Evolutionary conservation across 2,113 vertebrate genomes (phyloP).

Genomic region (Bufo gargarizans): DNA sequence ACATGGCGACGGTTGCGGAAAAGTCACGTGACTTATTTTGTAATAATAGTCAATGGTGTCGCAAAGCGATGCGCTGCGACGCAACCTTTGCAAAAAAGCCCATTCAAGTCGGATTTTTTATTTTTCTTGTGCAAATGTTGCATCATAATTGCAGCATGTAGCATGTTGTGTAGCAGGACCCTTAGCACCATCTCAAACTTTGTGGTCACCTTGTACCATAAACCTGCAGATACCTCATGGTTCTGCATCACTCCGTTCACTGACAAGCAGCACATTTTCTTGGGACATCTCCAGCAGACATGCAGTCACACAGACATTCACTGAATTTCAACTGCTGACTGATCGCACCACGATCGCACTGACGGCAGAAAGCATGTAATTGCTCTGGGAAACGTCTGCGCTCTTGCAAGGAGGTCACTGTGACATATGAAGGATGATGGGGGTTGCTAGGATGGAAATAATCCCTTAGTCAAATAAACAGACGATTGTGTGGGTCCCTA

Average conservation of each 20-base stretch:
- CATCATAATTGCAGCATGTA: too few relatives aligned
- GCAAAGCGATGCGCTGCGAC: too few relatives aligned
- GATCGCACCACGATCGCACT: constrained; percentile 4
- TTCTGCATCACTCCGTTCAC: background rate
- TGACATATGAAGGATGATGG: background rate
- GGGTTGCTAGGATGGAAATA: background rate
- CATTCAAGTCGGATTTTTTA: too few relatives aligned
- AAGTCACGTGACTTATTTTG: too few relatives aligned
- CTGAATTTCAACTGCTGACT: constrained; percentile 24
- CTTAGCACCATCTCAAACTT: background rate
- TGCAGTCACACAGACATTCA: constrained; percentile 46
- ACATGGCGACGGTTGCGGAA: too few relatives aligned
- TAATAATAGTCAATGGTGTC: too few relatives aligned
- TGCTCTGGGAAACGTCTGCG: constrained; percentile 24
- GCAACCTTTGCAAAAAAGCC: too few relatives aligned
- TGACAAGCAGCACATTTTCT: background rate
- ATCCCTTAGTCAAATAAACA: background rate
- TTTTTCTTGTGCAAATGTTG: too few relatives aligned
- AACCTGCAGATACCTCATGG: background rate
- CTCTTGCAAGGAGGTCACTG: background rate
- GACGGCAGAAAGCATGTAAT: constrained; percentile 8
- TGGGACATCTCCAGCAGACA: constrained; percentile 30
- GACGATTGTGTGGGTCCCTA: background rate
- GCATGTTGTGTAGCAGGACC: too few relatives aligned
- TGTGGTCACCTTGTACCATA: background rate